Conservation (phyloP, 1,140 invertebrate genomes). For the Macrocentrus cingulum region DNA sequence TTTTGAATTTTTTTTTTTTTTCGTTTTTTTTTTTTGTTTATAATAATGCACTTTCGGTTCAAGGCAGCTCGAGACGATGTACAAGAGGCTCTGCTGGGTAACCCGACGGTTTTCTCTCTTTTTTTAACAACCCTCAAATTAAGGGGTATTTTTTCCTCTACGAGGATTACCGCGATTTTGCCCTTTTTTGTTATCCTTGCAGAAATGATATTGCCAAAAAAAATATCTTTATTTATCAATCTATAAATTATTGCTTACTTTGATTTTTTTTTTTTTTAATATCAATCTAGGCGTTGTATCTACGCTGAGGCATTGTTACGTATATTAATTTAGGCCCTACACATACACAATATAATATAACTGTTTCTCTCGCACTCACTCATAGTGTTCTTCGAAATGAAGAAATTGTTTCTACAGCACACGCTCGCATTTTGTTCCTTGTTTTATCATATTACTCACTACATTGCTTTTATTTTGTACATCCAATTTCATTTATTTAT, state of each 20-base stretch:
- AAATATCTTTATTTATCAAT: not conserved
- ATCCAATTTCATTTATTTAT: slow-evolving; percentile 9
- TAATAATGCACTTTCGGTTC: slow-evolving; percentile 58
- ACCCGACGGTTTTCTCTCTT: slow-evolving; percentile 27
- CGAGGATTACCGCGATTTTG: not conserved
- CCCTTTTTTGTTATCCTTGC: not conserved
- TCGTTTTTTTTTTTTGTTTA: slow-evolving; percentile 23
- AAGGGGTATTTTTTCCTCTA: not conserved
- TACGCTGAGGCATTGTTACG: not conserved
- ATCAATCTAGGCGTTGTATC: not conserved
- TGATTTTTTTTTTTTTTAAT: not conserved
- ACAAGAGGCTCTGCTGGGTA: slow-evolving; percentile 37
- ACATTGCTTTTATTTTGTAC: slow-evolving; percentile 10
- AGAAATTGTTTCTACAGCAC: slow-evolving; percentile 5
- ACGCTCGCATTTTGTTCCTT: slow-evolving; percentile 1
- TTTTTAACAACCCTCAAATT: slow-evolving; percentile 14
- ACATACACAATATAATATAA: not conserved
- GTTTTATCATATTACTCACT: not conserved
- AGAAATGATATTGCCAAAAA: slow-evolving; percentile 2
- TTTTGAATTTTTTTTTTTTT: slow-evolving; percentile 22
- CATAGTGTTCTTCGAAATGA: slow-evolving; percentile 1
- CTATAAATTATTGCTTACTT: not conserved
- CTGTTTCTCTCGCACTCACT: not conserved
- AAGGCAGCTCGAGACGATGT: slow-evolving; percentile 58
- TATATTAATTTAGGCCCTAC: slow-evolving; percentile 3